These are phyloP conservation scores for Poecilia picta DNA, from an alignment of 2,797 vertebrate genomes.

Conservation along the genomic window DNA sequence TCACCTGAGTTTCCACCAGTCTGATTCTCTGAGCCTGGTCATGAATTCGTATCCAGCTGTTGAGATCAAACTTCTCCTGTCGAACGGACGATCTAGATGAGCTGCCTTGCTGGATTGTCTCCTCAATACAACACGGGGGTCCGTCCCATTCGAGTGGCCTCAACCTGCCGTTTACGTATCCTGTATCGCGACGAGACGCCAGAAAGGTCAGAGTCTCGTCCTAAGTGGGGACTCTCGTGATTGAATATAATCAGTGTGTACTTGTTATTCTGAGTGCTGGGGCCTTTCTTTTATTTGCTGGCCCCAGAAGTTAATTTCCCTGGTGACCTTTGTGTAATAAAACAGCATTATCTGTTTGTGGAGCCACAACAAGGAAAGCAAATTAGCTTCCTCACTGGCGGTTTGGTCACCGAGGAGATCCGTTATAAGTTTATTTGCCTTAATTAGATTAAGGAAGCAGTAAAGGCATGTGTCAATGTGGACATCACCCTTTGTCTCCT, in stretches of 20 bases:
- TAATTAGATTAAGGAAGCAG: slow-evolving; percentile 87
- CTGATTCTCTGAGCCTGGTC: slow-evolving; percentile 59
- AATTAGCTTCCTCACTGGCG: slow-evolving; percentile 88
- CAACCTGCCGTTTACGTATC: slow-evolving; percentile 73
- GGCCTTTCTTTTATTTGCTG: slow-evolving; percentile 89
- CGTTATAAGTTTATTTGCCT: slow-evolving; percentile 92
- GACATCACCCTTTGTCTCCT: slow-evolving; percentile 73
- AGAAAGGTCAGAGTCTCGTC: slow-evolving; percentile 86
- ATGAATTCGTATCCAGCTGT: slow-evolving; percentile 63
- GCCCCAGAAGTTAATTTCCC: slow-evolving; percentile 95
- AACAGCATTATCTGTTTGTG: slow-evolving; percentile 91
- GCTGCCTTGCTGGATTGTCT: slow-evolving; percentile 75
- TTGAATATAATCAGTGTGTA: slow-evolving; percentile 89
- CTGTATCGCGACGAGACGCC: slow-evolving; percentile 77
- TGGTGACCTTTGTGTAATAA: slow-evolving; percentile 92
- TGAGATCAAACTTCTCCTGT: slow-evolving; percentile 70
- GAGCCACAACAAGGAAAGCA: slow-evolving; percentile 85
- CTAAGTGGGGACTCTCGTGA: slow-evolving; percentile 81
- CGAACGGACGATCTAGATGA: slow-evolving; percentile 70
- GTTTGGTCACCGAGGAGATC: slow-evolving; percentile 86
- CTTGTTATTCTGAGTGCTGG: slow-evolving; percentile 83
- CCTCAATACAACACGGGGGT: slow-evolving; percentile 74
- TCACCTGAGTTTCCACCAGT: slow-evolving; percentile 60
- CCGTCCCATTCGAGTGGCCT: slow-evolving; percentile 42
- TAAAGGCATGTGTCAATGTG: slow-evolving; percentile 78